Percentiles rank a stretch among this genome's conserved stretches.
phyloP scores from a whole-genome alignment of 2,888 invertebrate genomes.

The Drosophila subsilvestris region DNA sequence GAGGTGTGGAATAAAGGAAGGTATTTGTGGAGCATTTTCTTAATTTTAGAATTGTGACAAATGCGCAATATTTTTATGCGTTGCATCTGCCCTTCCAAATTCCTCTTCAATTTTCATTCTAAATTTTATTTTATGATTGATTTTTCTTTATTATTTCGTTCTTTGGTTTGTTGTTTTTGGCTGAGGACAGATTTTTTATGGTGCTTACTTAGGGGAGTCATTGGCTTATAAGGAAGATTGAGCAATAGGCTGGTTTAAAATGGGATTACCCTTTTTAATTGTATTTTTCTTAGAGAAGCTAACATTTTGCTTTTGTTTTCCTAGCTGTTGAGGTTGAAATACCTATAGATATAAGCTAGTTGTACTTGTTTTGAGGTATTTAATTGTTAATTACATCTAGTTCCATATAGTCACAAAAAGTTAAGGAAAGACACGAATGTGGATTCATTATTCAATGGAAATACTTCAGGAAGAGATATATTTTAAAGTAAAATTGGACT shows the following conservation, averaged over 20 bases:
- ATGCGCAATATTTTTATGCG: conserved; percentile 42
- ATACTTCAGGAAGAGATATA: conserved; percentile 6
- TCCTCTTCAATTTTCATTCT: conserved; percentile 14
- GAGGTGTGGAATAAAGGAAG: conserved; percentile 8
- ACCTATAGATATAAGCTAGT: no score
- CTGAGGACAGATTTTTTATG: background rate
- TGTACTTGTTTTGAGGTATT: no score
- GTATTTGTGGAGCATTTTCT: conserved; percentile 12
- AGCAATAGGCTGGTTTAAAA: background rate
- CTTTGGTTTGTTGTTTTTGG: conserved; percentile 7
- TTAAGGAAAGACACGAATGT: no score
- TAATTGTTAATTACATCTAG: no score
- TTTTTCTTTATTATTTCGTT: conserved; percentile 35
- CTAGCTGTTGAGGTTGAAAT: no score
- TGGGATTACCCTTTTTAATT: background rate
- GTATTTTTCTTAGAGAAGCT: no score
- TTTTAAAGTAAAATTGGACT: conserved; percentile 4
- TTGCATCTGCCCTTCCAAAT: conserved; percentile 21
- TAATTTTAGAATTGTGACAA: conserved; percentile 54
- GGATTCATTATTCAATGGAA: no score
- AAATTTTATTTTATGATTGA: conserved; percentile 46
- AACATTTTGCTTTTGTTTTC: no score
- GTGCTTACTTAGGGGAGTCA: background rate
- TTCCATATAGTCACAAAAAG: no score
- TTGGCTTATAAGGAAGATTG: background rate